Evolutionary conservation across 2,113 vertebrate species (phyloP), one percentile per base, ranked within the genome.

Genomic region (Xyrauchen texanus): DNA sequence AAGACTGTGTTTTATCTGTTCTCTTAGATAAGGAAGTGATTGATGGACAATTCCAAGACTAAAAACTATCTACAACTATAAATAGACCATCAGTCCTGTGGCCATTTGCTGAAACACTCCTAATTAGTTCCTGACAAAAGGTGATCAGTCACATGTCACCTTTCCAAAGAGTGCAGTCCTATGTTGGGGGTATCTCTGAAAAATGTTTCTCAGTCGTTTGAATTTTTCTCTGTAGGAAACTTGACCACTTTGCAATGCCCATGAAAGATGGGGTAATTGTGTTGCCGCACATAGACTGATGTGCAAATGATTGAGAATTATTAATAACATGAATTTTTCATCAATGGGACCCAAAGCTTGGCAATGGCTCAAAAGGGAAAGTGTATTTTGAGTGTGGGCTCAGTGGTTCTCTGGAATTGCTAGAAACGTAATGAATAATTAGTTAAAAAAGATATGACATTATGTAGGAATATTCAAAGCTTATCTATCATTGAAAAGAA

Each of bases 261-360:
- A 7, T 64, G 74, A 34, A 65, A 15, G 62, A 47, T 53, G 51
- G 49, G 45, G 76, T 74, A 75, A 83, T 76, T 67, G 46, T 73
- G 44, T 21, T 49, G 12, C 71, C 7, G 8, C 11, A 16, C 49
- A 58, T 72, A 10, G 46, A 13, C 55, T 16, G 49, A 21, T 44
- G 12, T 66, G 42, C 34, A 66, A 63, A 68, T 77, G n/a, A 80
- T 63, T 77, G 49, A 49, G 67, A 85, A 77, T 80, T 85, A 82
- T 85, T 82, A 72, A 82, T 79, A 46, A 11, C 7, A 58, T 69
- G 13, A 42, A 77, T 79, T 77, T 83, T 79, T 81, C 72, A 79
- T 83, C 46, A 73, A 2, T 44, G 60, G 13, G 65, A 21, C 57
- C 58, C 44, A 8, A 34, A 16, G 55, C 47, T 60, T 67, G 63